phyloP scores from a whole-genome alignment of 2,888 invertebrate species.

The Dorcus hopei region DNA sequence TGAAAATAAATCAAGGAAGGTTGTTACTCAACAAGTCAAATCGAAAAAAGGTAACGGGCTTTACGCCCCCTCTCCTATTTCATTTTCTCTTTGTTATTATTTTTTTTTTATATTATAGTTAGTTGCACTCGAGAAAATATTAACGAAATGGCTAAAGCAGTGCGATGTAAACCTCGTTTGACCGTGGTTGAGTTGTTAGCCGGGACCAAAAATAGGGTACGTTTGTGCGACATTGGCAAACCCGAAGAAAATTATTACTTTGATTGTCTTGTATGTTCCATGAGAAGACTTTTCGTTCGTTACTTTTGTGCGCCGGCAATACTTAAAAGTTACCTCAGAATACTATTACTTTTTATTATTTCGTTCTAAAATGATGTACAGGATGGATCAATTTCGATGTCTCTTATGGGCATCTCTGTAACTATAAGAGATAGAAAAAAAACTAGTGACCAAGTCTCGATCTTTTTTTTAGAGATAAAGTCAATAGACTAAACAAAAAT shows the following conservation, averaged over 20 bases:
- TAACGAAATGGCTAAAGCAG: conserved; percentile 20
- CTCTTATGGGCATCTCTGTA: too few relatives aligned
- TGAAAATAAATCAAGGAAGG: neutral
- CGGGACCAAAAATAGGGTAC: conserved; percentile 29
- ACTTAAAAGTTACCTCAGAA: too few relatives aligned
- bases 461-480: too few relatives aligned
- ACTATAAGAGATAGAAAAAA: too few relatives aligned
- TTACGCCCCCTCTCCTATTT: neutral
- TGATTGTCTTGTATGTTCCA: too few relatives aligned
- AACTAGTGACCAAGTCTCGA: too few relatives aligned
- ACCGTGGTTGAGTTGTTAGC: conserved; percentile 35
- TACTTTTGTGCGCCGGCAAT: too few relatives aligned
- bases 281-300: too few relatives aligned
- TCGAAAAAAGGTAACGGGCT: conserved; percentile 8
- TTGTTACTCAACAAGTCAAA: conserved; percentile 10
- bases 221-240: conserved; percentile 3
- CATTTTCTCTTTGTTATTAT: neutral
- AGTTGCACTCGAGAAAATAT: conserved; percentile 12
- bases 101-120: conserved; percentile 1
- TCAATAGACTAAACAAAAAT: too few relatives aligned
- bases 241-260: neutral
- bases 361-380: too few relatives aligned
- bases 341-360: too few relatives aligned
- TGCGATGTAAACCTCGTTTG: conserved; percentile 39
- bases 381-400: too few relatives aligned